A percentile compares a stretch with the other conserved stretches of the same genome.
Conservation (phyloP, 2,113 vertebrate genomes). For the Catagonus wagneri region DNA sequence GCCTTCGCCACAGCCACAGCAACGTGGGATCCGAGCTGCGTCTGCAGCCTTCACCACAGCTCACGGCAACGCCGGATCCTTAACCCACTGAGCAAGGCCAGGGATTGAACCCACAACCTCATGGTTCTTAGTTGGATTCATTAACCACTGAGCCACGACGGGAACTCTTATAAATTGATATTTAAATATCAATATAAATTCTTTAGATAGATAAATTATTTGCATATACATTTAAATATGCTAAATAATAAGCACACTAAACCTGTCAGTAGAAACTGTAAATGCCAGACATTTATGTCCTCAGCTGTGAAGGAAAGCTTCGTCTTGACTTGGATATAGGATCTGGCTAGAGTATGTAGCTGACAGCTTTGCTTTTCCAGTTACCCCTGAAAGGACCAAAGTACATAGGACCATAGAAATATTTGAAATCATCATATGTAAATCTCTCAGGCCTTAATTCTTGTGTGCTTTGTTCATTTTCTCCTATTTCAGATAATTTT, state of each 20-base stretch:
- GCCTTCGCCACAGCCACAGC: too few relatives aligned
- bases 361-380: neutral
- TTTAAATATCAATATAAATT: slow-evolving; percentile 6
- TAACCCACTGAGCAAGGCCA: too few relatives aligned
- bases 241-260: neutral
- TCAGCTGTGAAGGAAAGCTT: neutral
- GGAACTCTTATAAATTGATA: neutral
- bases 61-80: too few relatives aligned
- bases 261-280: neutral
- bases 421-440: neutral
- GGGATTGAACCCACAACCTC: too few relatives aligned
- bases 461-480: neutral
- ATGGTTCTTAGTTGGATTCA: too few relatives aligned
- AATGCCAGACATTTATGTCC: neutral
- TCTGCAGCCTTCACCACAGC: too few relatives aligned
- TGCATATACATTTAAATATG: neutral
- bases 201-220: neutral
- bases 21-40: too few relatives aligned
- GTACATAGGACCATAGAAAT: neutral
- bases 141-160: too few relatives aligned
- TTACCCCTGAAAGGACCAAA: neutral
- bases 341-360: neutral
- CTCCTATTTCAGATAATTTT: neutral
- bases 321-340: neutral
- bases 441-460: neutral